These are phyloP conservation scores for Acrocera orbiculus DNA, from an alignment of 2,888 invertebrate genomes.

Conservation along the genomic window DNA sequence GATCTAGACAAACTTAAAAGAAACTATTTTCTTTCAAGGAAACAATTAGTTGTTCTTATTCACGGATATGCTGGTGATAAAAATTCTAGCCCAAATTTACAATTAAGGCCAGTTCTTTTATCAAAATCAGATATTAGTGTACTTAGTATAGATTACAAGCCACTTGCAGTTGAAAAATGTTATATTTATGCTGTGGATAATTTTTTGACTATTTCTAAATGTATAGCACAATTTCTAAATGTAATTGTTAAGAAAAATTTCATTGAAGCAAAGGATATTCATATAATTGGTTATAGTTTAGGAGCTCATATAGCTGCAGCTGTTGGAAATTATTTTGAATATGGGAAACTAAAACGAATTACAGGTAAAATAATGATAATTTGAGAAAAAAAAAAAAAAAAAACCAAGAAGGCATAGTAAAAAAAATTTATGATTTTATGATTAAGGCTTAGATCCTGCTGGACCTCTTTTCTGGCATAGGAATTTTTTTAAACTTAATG, in stretches of 20 bases:
- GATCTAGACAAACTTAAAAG: not conserved
- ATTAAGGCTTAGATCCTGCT: constrained; percentile 45
- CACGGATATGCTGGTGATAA: constrained; percentile 46
- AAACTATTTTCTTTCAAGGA: not conserved
- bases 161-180: constrained; percentile 39
- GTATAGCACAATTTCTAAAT: constrained; percentile 40
- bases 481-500: no score
- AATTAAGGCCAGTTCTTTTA: constrained; percentile 43
- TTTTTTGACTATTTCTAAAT: constrained; percentile 40
- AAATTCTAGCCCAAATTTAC: constrained; percentile 40
- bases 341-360: constrained; percentile 34
- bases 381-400: not conserved
- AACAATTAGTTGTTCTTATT: constrained; percentile 35
- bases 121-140: constrained; percentile 39
- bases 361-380: constrained; percentile 33
- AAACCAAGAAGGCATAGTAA: no score
- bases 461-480: constrained; percentile 45
- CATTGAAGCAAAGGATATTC: constrained; percentile 34
- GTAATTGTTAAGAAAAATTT: constrained; percentile 30
- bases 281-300: constrained; percentile 46
- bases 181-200: constrained; percentile 41
- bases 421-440: no score
- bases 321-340: constrained; percentile 32
- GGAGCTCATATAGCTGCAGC: constrained; percentile 43
- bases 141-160: constrained; percentile 43